Evolutionary conservation across 1,140 invertebrate species (phyloP).

Genomic region (Sycophila sp.): DNA sequence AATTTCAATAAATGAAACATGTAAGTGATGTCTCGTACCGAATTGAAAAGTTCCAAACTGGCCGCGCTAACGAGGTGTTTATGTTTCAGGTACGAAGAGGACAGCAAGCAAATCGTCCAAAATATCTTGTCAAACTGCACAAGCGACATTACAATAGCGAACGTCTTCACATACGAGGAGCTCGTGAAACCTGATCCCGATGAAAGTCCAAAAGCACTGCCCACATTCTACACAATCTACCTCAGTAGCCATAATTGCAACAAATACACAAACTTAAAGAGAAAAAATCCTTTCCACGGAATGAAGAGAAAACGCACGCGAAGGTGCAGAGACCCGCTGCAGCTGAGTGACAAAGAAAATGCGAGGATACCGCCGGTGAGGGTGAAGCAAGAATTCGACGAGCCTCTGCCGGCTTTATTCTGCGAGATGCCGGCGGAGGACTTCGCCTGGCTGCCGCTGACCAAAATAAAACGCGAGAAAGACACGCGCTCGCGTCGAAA

Average conservation of each 20-base stretch:
- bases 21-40: not conserved
- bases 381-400: not conserved
- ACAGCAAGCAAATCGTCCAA: not conserved
- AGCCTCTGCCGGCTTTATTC: not conserved
- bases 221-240: not conserved
- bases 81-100: constrained; percentile 29
- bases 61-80: not conserved
- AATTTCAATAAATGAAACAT: no score
- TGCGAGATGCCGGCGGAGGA: not conserved
- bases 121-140: not conserved
- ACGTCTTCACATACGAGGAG: not conserved
- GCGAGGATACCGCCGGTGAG: not conserved
- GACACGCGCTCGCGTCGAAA: not conserved
- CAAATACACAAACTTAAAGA: not conserved
- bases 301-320: not conserved
- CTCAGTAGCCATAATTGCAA: not conserved
- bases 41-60: not conserved
- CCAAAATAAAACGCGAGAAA: not conserved
- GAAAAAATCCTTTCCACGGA: not conserved
- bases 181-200: not conserved
- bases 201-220: not conserved
- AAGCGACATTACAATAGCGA: not conserved
- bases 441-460: not conserved
- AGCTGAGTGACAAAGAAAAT: not conserved
- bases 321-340: not conserved